Base-by-base conservation (phyloP, 1,140 invertebrate species). In the Ericerus pela region DNA sequence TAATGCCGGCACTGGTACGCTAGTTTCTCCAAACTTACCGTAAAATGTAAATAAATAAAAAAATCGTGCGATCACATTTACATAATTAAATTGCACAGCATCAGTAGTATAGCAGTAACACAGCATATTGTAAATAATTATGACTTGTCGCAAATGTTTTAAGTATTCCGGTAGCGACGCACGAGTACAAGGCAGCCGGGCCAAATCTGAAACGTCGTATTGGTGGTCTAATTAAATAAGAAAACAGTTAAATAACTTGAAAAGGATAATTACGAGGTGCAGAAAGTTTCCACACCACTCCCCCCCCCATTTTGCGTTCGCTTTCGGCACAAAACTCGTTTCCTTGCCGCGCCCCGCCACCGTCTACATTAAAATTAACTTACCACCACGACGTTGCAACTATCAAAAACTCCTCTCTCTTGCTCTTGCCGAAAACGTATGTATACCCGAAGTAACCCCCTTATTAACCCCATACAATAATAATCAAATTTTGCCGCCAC, bases 171-270 rank as follows among this genome's bases (percentile, higher is more conserved):
- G 41, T 47, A 47, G 41, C 41, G 41, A 47, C 18, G 41, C 41
- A n/a, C 36, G 36, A 3, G 36, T 6, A 47, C 11, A n/a, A n/a
- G 12, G 41, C 41, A 47, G 41, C 14, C 16, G 41, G 41, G 41
- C 26, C 41, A 24, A 47, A 47, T 47, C 26, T 47, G n/a, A 47
- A 47, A 47, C 41, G 41, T 24, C 41, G 41, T 47, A 47, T 47
- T 47, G 41, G 41, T 24, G 41, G 41, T 47, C 41, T 47, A 47
- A 47, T 47, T 47, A 47, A 47, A 47, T 47, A 47, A 47, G 41
- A 47, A 47, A 47, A 47, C 41, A 47, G 41, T 47, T 47, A 47
- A 47, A 47, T 47, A 47, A 47, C 41, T 47, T 47, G 41, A 47
- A 47, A 47, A 47, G 41, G 10, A 47, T 47, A 47, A 47, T 47